phyloP scores from a whole-genome alignment of 2,888 invertebrate species.

The Plemyria rubiginata region DNA sequence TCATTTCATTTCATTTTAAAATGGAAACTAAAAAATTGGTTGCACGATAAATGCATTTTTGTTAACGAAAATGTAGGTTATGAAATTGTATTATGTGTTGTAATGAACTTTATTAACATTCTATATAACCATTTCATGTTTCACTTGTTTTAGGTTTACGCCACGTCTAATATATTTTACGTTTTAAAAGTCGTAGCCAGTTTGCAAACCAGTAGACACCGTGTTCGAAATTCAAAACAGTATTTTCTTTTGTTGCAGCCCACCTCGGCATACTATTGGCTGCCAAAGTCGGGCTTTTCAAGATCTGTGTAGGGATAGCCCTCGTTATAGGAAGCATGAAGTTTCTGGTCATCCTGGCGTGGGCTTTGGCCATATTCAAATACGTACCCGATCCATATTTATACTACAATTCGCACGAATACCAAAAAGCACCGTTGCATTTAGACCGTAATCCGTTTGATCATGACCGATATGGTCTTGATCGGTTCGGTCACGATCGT shows the following conservation, averaged over 20 bases:
- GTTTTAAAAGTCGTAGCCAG: too few species aligned
- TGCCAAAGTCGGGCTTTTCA: slow-evolving; percentile 71
- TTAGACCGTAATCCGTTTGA: slow-evolving; percentile 37
- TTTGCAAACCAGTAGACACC: background rate
- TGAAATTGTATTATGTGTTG: too few species aligned
- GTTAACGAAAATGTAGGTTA: too few species aligned
- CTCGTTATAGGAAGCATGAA: slow-evolving; percentile 63
- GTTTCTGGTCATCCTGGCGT: slow-evolving; percentile 67
- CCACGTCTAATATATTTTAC: background rate
- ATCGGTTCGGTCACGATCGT: background rate
- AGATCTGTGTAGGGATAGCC: slow-evolving; percentile 68
- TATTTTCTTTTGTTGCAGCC: slow-evolving; percentile 72
- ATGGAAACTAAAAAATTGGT: too few species aligned
- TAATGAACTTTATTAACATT: too few species aligned
- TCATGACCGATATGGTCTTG: slow-evolving; percentile 27
- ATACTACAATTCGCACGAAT: slow-evolving; percentile 47
- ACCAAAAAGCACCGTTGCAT: slow-evolving; percentile 33
- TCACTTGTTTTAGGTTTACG: background rate
- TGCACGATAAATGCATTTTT: too few species aligned
- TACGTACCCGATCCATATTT: slow-evolving; percentile 68
- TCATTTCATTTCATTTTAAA: too few species aligned
- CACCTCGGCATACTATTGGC: slow-evolving; percentile 68
- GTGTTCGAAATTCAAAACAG: slow-evolving; percentile 7
- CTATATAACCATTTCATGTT: too few species aligned
- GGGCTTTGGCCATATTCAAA: slow-evolving; percentile 66